Base-by-base conservation (phyloP, 2,113 vertebrate genomes). In the Raja brachyura region DNA sequence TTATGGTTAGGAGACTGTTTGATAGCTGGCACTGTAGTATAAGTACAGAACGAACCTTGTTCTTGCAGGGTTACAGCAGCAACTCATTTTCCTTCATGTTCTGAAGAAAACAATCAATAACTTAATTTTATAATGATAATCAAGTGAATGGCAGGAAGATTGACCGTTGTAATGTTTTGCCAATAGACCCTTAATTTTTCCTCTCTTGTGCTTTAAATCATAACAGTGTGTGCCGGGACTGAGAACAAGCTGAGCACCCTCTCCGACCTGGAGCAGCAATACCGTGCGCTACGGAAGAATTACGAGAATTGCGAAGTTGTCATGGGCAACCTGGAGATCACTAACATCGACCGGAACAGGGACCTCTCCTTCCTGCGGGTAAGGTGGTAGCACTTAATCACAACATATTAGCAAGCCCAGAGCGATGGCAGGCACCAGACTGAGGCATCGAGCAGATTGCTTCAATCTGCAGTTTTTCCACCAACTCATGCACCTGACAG, bases 241-340 rank as follows among this genome's bases (percentile, higher is more conserved):
- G 98, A 99, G 95, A 99, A 99, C 96, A 99, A 99, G 94, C 95
- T 99, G 96, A 99, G 98, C 96, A 98, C 98, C 7, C 97, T 98
- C n/a, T 99, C 98, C 0, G 98, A 99, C 95, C 96, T 99, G 96
- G 98, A 99, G 93, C 98, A 99, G 96, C 99, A 99, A 95, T 99
- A 99, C 94, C 97, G 97, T 77, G 98, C 98, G 61, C 95, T 99
- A 93, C 98, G 97, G 95, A 99, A 99, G 94, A 97, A 98, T 96
- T 99, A 99, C 94, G 98, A 99, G 94, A 99, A 99, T 95, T 99
- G 99, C 0, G 99, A 99, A 94, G 98, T 99, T 0, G 98, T 99
- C 93, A 99, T 99, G 98, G 98, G 98, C 73, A 99, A 99, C 94
- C 95, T 99, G 96, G 99, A 99, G 96, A 99, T 99, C 93, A 99